A percentile compares a stretch with the other conserved stretches of the same genome.
Evolutionary conservation across 2,113 vertebrate species (phyloP).

Genomic region (Capra hircus): DNA sequence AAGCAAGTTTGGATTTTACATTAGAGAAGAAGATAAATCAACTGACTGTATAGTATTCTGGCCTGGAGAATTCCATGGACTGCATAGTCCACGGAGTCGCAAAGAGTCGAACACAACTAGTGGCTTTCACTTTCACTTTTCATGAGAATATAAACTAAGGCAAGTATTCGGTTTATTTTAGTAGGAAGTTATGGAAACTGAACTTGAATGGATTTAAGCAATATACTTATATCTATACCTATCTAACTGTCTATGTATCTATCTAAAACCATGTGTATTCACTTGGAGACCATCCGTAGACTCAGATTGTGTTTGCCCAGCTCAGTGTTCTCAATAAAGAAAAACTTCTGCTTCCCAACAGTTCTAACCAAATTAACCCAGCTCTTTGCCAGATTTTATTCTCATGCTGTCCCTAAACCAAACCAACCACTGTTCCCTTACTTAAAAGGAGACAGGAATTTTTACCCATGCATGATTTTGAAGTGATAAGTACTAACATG

Average conservation of each 20-base stretch:
- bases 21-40: background rate
- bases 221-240: background rate
- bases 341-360: background rate
- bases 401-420: background rate
- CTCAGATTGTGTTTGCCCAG: background rate
- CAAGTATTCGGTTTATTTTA: background rate
- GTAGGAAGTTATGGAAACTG: background rate
- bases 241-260: background rate
- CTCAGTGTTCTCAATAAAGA: background rate
- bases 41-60: background rate
- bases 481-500: background rate
- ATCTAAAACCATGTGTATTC: background rate
- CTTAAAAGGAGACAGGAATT: background rate
- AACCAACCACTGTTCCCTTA: background rate
- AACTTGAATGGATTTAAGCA: background rate
- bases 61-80: background rate
- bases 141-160: background rate
- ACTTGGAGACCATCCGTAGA: background rate
- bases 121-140: background rate
- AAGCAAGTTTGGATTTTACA: background rate
- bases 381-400: background rate
- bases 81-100: accelerated
- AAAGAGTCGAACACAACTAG: background rate
- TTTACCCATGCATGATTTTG: background rate
- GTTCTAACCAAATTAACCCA: background rate